These are phyloP conservation scores for Orthonyx spaldingii DNA, from an alignment of 2,113 vertebrate species.

Conservation along the genomic window DNA sequence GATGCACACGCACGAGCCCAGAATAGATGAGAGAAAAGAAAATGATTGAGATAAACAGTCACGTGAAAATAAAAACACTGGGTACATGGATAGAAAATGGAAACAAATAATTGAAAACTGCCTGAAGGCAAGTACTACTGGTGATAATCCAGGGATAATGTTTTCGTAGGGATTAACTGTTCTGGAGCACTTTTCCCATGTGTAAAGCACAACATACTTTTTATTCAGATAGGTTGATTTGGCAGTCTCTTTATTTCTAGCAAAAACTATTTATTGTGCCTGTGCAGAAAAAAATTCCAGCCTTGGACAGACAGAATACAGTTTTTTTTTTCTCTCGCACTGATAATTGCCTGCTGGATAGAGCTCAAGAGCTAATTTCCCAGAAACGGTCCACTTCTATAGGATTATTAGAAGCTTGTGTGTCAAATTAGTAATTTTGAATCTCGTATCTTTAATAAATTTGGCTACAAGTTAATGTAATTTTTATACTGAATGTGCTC, in stretches of 20 bases:
- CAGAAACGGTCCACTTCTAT: background rate
- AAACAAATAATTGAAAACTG: conserved; percentile 43
- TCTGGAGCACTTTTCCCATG: conserved; percentile 36
- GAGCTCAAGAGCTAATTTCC: conserved; percentile 11
- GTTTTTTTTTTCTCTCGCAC: background rate
- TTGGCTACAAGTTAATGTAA: background rate
- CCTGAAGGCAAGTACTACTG: background rate
- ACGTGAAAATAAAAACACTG: conserved; percentile 7
- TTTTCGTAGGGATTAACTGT: conserved; percentile 53
- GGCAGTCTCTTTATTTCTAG: background rate
- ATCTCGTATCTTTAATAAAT: background rate
- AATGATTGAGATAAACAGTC: background rate
- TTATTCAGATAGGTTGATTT: conserved; percentile 48
- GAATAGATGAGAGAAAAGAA: conserved; percentile 28
- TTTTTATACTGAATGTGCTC: background rate
- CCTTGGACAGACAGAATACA: background rate
- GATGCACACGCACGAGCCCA: background rate
- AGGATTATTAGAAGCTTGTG: background rate
- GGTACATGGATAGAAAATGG: conserved; percentile 9
- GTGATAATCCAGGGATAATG: conserved; percentile 28
- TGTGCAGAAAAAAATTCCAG: background rate
- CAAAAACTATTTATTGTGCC: conserved; percentile 11
- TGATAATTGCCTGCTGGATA: background rate
- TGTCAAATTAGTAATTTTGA: background rate
- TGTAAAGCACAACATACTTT: conserved; percentile 22